Evolutionary conservation across 1,140 invertebrate species (phyloP).

Genomic region (Triops longicaudatus): DNA sequence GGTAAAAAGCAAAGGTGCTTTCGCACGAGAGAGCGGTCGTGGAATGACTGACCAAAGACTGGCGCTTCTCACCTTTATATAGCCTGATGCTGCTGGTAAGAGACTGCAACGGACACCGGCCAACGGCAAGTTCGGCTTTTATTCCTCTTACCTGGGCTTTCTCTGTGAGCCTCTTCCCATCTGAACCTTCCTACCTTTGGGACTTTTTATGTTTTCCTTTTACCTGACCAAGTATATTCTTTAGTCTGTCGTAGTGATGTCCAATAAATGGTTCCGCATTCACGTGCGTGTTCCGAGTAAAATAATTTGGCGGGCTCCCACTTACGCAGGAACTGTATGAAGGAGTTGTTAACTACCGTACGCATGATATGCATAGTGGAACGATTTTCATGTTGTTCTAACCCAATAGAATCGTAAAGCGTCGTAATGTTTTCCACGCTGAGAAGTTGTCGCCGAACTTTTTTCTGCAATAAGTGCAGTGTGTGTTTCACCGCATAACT

Average conservation of each 20-base stretch:
- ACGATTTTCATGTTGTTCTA: background rate
- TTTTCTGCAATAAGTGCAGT: background rate
- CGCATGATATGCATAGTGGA: background rate
- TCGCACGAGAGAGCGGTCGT: background rate
- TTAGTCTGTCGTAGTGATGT: no score
- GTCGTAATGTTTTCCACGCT: background rate
- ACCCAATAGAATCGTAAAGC: background rate
- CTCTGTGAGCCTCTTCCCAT: background rate
- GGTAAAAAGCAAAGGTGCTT: background rate
- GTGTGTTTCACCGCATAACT: background rate
- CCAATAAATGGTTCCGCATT: background rate
- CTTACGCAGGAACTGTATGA: background rate
- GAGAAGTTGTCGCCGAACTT: background rate
- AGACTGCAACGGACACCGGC: background rate
- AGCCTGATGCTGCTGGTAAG: conserved; percentile 10
- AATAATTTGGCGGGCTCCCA: background rate
- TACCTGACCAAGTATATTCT: background rate
- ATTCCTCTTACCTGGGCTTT: background rate
- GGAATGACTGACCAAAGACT: conserved; percentile 11
- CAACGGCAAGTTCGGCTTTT: background rate
- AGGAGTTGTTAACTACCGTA: background rate
- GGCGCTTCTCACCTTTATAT: conserved; percentile 7
- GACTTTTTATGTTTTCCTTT: background rate
- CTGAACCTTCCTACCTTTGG: background rate
- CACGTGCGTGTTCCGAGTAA: background rate